These are phyloP conservation scores for Drosophila quadrilineata DNA, from an alignment of 1,140 invertebrate species.

Conservation along the genomic window DNA sequence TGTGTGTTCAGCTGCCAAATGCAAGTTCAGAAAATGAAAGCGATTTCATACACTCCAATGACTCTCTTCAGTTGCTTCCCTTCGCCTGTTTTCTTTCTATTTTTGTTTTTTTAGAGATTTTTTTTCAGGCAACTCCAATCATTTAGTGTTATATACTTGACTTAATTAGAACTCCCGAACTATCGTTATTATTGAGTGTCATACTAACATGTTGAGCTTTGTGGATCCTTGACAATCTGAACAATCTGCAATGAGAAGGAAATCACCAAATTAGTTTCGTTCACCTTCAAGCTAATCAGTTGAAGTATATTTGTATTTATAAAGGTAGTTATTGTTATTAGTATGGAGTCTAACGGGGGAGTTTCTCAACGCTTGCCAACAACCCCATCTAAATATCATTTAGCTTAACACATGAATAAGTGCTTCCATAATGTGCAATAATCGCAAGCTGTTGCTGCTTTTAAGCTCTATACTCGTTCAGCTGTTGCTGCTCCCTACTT, in stretches of 20 bases:
- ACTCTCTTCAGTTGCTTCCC: constrained; percentile 1
- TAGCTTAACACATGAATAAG: background rate
- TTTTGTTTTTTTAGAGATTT: background rate
- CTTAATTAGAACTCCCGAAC: no score
- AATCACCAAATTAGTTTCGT: no score
- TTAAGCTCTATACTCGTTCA: background rate
- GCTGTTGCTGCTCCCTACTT: background rate
- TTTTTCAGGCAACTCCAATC: background rate
- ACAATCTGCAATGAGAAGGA: no score
- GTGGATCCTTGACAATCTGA: no score
- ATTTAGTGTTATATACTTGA: no score
- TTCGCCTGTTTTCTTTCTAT: background rate
- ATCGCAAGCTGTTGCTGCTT: background rate
- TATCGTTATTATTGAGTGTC: no score
- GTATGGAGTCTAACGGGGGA: no score
- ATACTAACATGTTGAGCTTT: no score
- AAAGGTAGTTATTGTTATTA: no score
- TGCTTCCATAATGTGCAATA: constrained; percentile 28
- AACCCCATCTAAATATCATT: background rate
- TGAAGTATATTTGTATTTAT: no score
- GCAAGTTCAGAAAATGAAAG: constrained; percentile 15
- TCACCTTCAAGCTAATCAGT: no score
- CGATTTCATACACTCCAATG: constrained; percentile 15
- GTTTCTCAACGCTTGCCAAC: background rate
- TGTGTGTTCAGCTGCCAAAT: constrained; percentile 6